Base-by-base conservation (phyloP, 64 coral and sea anemone genomes). In the Acropora tenuis region DNA sequence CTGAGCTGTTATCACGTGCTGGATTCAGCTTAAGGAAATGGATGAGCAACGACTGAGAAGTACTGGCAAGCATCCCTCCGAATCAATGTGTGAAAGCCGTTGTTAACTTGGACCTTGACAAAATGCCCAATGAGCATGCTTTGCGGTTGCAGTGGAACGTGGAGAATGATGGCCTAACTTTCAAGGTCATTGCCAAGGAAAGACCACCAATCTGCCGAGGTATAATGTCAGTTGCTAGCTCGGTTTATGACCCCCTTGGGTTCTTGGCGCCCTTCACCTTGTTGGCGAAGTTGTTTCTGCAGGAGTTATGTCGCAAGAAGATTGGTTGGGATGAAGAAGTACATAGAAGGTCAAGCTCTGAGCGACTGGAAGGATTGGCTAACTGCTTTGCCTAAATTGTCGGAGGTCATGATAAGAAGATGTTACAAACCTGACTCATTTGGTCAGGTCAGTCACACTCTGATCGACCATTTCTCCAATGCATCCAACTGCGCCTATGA, bases 271-370 rank as follows among this genome's bases (percentile, higher is more conserved):
- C 88, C 9, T 49, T 48, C 76, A 68, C 80, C 41, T 17, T 80
- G 18, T 67, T 58, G 12, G 78, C 89, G 9, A 90, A 90, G 43
- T 40, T 61, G 11, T 86, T 92, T 15, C 82, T 66, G 15, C 90
- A 87, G 87, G 90, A 92, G 18, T 77, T 92, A 57, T 92, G 90
- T 78, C 81, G 73, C 4, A 82, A 82, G 30, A 65, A 48, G 16
- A 76, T 88, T 73, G 84, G 77, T 59, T 93, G 67, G 76, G 91
- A 93, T 40, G 61, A 93, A 6, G 59, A 80, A 43, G 88, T 88
- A n/a, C 84, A 75, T 3, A 19, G 81, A 18, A 5, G 4, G 4
- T 55, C 52, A 55, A 55, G 52, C 52, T 30, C 30, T 30, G 30
- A 30, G 9, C 4, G 9, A 55, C 4, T 55, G 52, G 52, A 4